phyloP scores from a whole-genome alignment of 2,113 vertebrate genomes.

The Callionymus lyra region DNA sequence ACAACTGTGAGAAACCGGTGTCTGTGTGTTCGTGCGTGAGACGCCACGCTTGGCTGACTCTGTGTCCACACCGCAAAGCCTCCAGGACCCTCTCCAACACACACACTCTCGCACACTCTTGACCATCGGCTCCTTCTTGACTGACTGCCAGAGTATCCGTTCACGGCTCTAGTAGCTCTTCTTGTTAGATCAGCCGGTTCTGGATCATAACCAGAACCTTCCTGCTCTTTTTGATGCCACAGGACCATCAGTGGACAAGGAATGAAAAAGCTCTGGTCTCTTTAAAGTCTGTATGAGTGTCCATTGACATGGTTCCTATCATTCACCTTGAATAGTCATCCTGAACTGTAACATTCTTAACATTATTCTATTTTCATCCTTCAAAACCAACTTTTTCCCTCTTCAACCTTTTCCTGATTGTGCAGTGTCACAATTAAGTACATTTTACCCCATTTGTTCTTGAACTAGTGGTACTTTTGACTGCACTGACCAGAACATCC shows the following conservation, averaged over 20 bases:
- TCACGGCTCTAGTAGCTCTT: constrained; percentile 17
- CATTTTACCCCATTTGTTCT: too few relatives aligned
- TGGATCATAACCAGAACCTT: constrained; percentile 12
- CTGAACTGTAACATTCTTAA: too few relatives aligned
- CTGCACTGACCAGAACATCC: too few relatives aligned
- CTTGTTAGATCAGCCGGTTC: constrained; percentile 19
- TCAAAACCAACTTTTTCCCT: too few relatives aligned
- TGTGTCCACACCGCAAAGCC: constrained; percentile 40
- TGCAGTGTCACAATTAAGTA: too few relatives aligned
- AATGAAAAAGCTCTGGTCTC: too few relatives aligned
- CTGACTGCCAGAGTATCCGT: constrained; percentile 11
- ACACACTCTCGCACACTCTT: constrained; percentile 21
- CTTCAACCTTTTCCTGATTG: too few relatives aligned
- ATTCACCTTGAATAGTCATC: too few relatives aligned
- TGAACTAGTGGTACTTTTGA: too few relatives aligned
- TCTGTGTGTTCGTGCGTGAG: constrained; percentile 32
- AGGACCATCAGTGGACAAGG: constrained; percentile 1
- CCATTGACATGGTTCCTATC: too few relatives aligned
- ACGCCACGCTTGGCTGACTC: constrained; percentile 49
- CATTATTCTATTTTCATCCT: too few relatives aligned
- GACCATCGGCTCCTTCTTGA: constrained; percentile 14
- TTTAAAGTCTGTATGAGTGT: too few relatives aligned
- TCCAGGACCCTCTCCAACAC: constrained; percentile 32
- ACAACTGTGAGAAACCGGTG: constrained; percentile 49
- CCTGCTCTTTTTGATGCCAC: not conserved